Percentiles rank a stretch among this genome's conserved stretches.
phyloP scores from a whole-genome alignment of 2,797 vertebrate genomes.

The Muraenolepis orangiensis region DNA sequence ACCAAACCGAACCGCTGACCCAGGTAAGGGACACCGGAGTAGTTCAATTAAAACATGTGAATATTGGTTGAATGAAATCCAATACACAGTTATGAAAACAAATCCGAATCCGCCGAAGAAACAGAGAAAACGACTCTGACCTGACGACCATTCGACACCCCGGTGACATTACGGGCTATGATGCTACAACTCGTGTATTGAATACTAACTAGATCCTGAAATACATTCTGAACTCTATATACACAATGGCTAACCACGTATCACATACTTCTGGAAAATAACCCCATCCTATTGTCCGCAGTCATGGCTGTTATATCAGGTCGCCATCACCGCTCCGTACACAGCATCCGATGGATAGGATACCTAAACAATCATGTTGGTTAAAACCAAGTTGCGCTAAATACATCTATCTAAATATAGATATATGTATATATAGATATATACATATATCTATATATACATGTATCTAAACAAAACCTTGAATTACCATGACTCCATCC shows the following conservation, averaged over 20 bases:
- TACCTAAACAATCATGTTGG: not conserved
- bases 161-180: not conserved
- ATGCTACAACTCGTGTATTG: not conserved
- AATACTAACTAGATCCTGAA: not conserved
- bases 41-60: not conserved
- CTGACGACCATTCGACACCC: constrained; percentile 23
- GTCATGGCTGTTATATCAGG: not conserved
- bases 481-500: no score
- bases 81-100: not conserved
- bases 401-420: not conserved
- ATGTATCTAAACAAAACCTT: no score
- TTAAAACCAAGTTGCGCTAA: not conserved
- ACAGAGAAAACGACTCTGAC: not conserved
- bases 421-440: not conserved
- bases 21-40: constrained; percentile 55
- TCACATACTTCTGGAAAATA: not conserved
- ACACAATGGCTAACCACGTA: not conserved
- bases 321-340: not conserved
- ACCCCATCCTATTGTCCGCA: not conserved
- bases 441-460: not conserved
- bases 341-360: not conserved
- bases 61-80: not conserved
- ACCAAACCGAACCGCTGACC: not conserved
- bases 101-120: constrained; percentile 23
- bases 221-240: not conserved